Evolutionary conservation across 2,888 invertebrate genomes (phyloP).

Genomic region (Marasmarcha lunaedactyla): DNA sequence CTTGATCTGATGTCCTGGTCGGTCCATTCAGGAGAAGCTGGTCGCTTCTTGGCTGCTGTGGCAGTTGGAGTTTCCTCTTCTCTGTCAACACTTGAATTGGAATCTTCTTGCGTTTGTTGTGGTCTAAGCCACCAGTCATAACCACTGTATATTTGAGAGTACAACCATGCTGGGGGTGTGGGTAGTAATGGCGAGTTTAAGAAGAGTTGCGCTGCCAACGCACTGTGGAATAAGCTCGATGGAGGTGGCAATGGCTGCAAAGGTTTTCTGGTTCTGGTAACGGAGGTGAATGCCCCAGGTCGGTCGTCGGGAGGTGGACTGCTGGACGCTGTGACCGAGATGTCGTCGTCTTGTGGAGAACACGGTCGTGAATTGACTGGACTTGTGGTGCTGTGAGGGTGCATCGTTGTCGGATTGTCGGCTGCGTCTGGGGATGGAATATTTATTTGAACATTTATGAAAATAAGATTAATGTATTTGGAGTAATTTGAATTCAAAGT

Average conservation of each 20-base stretch:
- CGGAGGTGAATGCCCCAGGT: slow-evolving; percentile 68
- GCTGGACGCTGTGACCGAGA: slow-evolving; percentile 73
- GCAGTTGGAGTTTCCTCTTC: slow-evolving; percentile 47
- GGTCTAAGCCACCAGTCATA: slow-evolving; percentile 78
- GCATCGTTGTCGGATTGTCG: slow-evolving; percentile 56
- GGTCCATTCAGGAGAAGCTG: slow-evolving; percentile 66
- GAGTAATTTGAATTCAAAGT: slow-evolving; percentile 1
- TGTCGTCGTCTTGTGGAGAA: slow-evolving; percentile 72
- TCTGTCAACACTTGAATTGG: slow-evolving; percentile 51
- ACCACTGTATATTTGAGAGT: slow-evolving; percentile 80
- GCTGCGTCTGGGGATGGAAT: slow-evolving; percentile 34
- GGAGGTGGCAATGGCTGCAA: slow-evolving; percentile 55
- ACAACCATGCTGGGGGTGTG: slow-evolving; percentile 83
- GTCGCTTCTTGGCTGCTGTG: slow-evolving; percentile 57
- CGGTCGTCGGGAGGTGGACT: slow-evolving; percentile 64
- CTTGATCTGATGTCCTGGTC: slow-evolving; percentile 55
- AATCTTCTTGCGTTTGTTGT: slow-evolving; percentile 49
- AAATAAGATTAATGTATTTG: too few species aligned
- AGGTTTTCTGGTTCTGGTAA: slow-evolving; percentile 50
- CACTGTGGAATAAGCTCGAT: slow-evolving; percentile 60
- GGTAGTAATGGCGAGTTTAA: slow-evolving; percentile 80
- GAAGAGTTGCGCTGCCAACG: slow-evolving; percentile 77
- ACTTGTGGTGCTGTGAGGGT: slow-evolving; percentile 79
- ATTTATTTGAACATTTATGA: slow-evolving; percentile 9
- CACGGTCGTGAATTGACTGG: slow-evolving; percentile 74